Conservation (phyloP, 2,113 vertebrate species). For the Aphelocoma coerulescens region DNA sequence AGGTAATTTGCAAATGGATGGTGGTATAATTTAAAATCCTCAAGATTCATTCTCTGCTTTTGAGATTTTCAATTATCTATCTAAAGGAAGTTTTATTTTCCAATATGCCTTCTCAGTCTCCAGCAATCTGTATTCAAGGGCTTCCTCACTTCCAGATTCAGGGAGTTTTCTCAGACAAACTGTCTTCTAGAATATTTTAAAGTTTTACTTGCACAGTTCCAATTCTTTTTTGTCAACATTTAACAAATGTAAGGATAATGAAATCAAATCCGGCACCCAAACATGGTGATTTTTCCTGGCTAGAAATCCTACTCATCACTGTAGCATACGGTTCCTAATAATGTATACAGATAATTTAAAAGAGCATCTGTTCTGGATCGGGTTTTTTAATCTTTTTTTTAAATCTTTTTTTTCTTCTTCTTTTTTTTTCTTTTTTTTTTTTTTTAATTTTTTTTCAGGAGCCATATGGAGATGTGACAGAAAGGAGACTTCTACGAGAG, state of each 20-base stretch:
- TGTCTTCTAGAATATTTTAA: neutral
- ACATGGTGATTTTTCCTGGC: conserved; percentile 1
- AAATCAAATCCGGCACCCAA: conserved; percentile 39
- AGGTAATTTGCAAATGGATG: neutral
- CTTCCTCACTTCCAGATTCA: neutral
- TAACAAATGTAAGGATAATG: conserved; percentile 2
- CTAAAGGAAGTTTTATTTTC: conserved; percentile 7
- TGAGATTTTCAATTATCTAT: neutral
- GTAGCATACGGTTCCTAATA: conserved; percentile 34
- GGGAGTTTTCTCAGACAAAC: neutral
- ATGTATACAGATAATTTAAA: conserved; percentile 31
- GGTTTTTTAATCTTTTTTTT: neutral
- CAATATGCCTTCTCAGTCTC: neutral
- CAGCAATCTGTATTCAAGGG: neutral
- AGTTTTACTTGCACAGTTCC: neutral
- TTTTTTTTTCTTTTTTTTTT: neutral
- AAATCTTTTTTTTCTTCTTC: accelerated
- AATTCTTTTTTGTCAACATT: conserved; percentile 1
- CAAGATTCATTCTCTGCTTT: neutral
- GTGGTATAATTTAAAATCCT: neutral
- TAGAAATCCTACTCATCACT: conserved; percentile 4
- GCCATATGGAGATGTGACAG: conserved; percentile 90
- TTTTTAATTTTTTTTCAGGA: conserved; percentile 73
- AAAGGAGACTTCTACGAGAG: conserved; percentile 79
- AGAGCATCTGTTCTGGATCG: conserved; percentile 20